Evolutionary conservation across 2,113 vertebrate species (phyloP), one percentile per base, ranked within the genome.

Genomic region (Syngnathus scovelli): DNA sequence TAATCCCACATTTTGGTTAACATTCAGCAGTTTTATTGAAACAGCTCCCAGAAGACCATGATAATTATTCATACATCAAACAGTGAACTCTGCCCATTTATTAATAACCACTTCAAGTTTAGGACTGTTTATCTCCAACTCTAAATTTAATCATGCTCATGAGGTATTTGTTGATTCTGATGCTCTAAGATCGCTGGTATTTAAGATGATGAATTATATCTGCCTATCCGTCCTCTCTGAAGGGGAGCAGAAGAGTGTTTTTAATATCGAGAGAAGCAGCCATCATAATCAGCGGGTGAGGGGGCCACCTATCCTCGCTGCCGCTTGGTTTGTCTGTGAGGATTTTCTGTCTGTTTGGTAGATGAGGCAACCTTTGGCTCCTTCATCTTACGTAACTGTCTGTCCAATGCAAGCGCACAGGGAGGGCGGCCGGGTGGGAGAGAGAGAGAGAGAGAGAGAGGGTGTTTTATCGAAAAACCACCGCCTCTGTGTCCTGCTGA

Each of bases 1-100:
- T 75, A 78, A 83, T 80, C 75, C 74, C 39, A 68, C 83, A 86
- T 86, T 83, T 85, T 86, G 70, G 69, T 69, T 77, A 69, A 69
- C 70, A 77, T 83, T 83, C 73, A 81, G 82, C 60, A 79, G 76
- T 85, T 76, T 78, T 76, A 79, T 85, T 84, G 79, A 69, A 79
- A 82, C 75, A 78, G 68, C 75, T 83, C 84, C 79, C 82, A 60
- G 37, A 71, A 80, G 76, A 86, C 63, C 60, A 36, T 39, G 38
- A 77, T 79, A 79, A 83, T 84, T 84, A 85, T 86, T 82, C 78
- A 83, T 70, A 78, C 77, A 84, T 77, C 69, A 84, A 83, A 75
- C 64, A 71, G 56, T 82, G 72, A 85, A 87, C 81, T 83, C 78
- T 80, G 69, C 66, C 84, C 69, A 67, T 72, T 79, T 80, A 83